Evolutionary conservation across 2,797 vertebrate species (phyloP).

Genomic region (Malacoctenus gilli): DNA sequence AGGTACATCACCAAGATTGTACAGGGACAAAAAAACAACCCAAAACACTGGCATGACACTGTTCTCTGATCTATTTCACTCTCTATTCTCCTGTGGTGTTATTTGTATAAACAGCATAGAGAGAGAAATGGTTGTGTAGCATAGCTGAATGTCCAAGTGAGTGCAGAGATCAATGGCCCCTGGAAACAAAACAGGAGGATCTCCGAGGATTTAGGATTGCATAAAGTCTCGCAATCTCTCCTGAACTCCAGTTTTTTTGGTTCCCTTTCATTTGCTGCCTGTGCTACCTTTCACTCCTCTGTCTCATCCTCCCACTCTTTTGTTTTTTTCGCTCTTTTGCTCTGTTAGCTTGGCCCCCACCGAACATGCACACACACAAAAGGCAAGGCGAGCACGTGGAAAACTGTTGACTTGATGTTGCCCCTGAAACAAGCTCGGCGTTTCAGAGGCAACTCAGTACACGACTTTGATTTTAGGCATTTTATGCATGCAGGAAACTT

Average conservation of each 20-base stretch:
- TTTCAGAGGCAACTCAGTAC: background rate
- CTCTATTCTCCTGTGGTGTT: too few species aligned
- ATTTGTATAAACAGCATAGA: too few species aligned
- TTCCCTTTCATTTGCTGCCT: constrained; percentile 10
- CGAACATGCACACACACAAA: constrained; percentile 4
- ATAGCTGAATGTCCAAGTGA: too few species aligned
- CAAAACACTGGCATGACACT: too few species aligned
- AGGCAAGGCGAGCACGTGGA: background rate
- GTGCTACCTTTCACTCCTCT: constrained; percentile 23
- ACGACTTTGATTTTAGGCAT: background rate
- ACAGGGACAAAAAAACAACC: too few species aligned
- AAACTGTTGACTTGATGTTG: constrained; percentile 21
- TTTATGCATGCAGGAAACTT: too few species aligned
- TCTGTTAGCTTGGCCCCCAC: constrained; percentile 1
- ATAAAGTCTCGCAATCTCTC: constrained; percentile 2
- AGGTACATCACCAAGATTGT: too few species aligned
- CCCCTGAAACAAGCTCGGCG: constrained; percentile 9
- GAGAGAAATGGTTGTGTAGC: too few species aligned
- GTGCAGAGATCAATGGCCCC: too few species aligned
- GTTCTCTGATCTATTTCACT: too few species aligned
- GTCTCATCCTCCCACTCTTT: constrained; percentile 29
- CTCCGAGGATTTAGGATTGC: constrained; percentile 46
- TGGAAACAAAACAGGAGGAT: constrained; percentile 30
- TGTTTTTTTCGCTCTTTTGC: constrained; percentile 14
- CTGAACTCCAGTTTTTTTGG: constrained; percentile 22